phyloP scores from a whole-genome alignment of 53 echinoderm and acorn worm genomes.

The Holothuria leucospilota region DNA sequence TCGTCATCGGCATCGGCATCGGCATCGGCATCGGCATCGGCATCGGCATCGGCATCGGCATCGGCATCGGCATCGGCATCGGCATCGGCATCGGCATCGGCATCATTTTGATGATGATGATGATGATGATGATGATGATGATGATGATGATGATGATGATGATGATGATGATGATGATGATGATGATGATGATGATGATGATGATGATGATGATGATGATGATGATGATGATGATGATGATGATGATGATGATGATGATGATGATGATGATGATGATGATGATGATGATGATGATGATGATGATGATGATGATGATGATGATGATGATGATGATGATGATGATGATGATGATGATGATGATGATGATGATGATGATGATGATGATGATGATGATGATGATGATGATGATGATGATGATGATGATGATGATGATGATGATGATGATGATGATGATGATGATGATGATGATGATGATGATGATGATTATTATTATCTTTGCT shows the following conservation, averaged over 20 bases:
- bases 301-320: constrained; percentile 35
- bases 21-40: too few species aligned
- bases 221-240: constrained; percentile 10
- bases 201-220: constrained; percentile 25
- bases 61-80: too few species aligned
- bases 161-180: background rate
- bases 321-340: constrained; percentile 28
- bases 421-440: constrained; percentile 21
- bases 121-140: too few species aligned
- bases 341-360: constrained; percentile 28
- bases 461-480: constrained; percentile 5
- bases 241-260: background rate
- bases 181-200: constrained; percentile 9
- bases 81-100: too few species aligned
- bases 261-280: constrained; percentile 22
- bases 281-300: constrained; percentile 32
- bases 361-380: constrained; percentile 43
- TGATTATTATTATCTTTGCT: too few species aligned
- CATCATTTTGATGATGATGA: too few species aligned
- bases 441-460: constrained; percentile 26
- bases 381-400: constrained; percentile 51
- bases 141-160: background rate
- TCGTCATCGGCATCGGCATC: too few species aligned
- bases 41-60: too few species aligned
- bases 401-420: constrained; percentile 26